Evolutionary conservation across 2,797 vertebrate species (phyloP).

Genomic region (Aeoliscus strigatus): DNA sequence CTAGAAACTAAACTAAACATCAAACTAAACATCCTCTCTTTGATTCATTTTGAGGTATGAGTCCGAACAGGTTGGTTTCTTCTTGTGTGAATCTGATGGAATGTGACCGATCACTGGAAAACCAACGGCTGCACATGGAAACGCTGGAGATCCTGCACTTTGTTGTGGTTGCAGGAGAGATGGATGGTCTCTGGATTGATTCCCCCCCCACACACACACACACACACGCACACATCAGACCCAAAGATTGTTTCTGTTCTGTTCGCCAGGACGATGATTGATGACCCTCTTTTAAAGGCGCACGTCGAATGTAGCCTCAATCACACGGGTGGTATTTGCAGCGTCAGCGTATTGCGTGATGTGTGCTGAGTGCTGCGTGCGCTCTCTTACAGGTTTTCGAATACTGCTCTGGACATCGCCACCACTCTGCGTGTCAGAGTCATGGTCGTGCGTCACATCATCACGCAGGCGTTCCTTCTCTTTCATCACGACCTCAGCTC

Average conservation of each 20-base stretch:
- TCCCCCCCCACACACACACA: too few relatives aligned
- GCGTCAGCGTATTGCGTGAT: too few relatives aligned
- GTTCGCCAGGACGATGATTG: constrained; percentile 1
- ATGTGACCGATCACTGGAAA: too few relatives aligned
- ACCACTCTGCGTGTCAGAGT: constrained; percentile 5
- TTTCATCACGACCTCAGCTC: constrained; percentile 13
- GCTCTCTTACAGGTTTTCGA: background rate
- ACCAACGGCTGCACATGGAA: background rate
- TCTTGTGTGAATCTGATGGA: too few relatives aligned
- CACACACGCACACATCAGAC: constrained; percentile 17
- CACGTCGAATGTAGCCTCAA: background rate
- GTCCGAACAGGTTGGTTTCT: too few relatives aligned
- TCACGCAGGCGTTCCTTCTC: background rate
- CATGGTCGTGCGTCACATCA: constrained; percentile 16
- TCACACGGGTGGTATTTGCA: background rate
- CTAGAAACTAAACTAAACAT: too few relatives aligned
- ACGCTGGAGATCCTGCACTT: constrained; percentile 15
- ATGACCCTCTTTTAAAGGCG: background rate
- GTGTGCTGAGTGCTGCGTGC: too few relatives aligned
- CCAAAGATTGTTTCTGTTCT: background rate
- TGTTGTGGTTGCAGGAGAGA: constrained; percentile 3
- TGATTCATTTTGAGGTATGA: too few relatives aligned
- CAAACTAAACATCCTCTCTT: too few relatives aligned
- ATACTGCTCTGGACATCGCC: background rate
- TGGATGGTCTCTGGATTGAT: constrained; percentile 2